Conservation (phyloP, 2,113 vertebrate genomes). For the Trematocara unimaculatum region DNA sequence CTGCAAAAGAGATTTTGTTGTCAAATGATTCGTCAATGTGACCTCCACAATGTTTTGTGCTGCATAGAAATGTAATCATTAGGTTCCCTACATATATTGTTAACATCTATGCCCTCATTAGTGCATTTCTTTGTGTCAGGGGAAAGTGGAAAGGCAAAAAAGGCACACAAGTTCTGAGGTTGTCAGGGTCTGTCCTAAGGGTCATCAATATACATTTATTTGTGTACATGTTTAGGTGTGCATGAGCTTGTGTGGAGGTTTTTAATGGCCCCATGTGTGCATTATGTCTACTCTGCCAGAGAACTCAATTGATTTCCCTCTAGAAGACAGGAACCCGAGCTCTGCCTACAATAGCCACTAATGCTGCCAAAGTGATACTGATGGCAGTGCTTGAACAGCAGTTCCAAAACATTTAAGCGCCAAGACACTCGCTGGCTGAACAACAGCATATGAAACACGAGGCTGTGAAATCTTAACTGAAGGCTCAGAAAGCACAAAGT, state of each 20-base stretch:
- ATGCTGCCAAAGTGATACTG: neutral
- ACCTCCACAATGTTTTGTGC: neutral
- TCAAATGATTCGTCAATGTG: neutral
- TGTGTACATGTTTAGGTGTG: neutral
- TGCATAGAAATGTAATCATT: neutral
- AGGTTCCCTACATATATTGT: neutral
- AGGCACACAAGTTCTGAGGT: neutral
- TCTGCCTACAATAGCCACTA: neutral
- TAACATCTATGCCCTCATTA: neutral
- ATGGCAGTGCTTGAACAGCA: neutral
- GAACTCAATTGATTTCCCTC: neutral
- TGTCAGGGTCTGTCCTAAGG: neutral
- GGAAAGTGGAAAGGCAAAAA: neutral
- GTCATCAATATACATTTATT: neutral
- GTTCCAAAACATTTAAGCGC: neutral
- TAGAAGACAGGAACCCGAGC: neutral
- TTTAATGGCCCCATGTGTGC: neutral
- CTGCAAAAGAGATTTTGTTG: neutral
- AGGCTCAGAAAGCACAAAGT: neutral
- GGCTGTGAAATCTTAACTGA: neutral
- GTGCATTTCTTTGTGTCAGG: neutral
- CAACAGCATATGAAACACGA: neutral
- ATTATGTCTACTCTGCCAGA: neutral
- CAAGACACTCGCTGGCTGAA: neutral
- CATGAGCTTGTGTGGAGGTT: neutral